Evolutionary conservation across 2,797 vertebrate genomes (phyloP).

Genomic region (Enteromius paludinosus): DNA sequence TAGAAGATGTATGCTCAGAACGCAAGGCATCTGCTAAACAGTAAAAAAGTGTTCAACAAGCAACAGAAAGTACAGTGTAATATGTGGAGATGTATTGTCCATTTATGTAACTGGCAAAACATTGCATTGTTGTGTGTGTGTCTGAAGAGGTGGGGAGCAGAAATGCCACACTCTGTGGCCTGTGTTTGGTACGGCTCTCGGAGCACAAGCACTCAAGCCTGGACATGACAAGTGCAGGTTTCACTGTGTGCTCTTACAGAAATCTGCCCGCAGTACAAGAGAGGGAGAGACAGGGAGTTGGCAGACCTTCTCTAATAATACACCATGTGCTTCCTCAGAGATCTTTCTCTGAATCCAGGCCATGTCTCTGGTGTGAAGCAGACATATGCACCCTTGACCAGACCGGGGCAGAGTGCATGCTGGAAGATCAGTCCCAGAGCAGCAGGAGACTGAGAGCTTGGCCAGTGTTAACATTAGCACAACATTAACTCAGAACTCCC

Average conservation of each 20-base stretch:
- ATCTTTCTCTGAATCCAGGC: conserved; percentile 39
- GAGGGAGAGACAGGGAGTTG: conserved; percentile 1
- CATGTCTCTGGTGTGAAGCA: conserved; percentile 40
- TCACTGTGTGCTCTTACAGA: conserved; percentile 2
- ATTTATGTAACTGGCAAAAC: neutral
- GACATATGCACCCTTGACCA: conserved; percentile 45
- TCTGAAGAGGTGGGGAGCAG: neutral
- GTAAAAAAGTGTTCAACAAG: neutral
- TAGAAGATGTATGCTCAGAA: neutral
- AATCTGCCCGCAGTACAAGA: conserved; percentile 15
- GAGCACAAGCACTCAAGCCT: conserved; percentile 1
- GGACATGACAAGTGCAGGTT: conserved; percentile 42
- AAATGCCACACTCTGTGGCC: conserved; percentile 7
- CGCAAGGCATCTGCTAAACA: neutral
- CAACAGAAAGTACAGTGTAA: neutral
- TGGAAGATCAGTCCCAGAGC: conserved; percentile 36
- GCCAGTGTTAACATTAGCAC: neutral
- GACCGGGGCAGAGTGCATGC: conserved; percentile 53
- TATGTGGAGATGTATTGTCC: neutral
- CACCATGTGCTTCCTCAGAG: neutral
- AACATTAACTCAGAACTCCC: conserved; percentile 6
- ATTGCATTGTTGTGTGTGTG: neutral
- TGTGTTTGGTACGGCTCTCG: conserved; percentile 12
- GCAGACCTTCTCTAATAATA: conserved; percentile 31
- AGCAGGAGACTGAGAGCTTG: conserved; percentile 8